Evolutionary conservation across 23 tunicate genomes (phyloP), one percentile per base, ranked within the genome.

Genomic region (Trididemnum miniatum): DNA sequence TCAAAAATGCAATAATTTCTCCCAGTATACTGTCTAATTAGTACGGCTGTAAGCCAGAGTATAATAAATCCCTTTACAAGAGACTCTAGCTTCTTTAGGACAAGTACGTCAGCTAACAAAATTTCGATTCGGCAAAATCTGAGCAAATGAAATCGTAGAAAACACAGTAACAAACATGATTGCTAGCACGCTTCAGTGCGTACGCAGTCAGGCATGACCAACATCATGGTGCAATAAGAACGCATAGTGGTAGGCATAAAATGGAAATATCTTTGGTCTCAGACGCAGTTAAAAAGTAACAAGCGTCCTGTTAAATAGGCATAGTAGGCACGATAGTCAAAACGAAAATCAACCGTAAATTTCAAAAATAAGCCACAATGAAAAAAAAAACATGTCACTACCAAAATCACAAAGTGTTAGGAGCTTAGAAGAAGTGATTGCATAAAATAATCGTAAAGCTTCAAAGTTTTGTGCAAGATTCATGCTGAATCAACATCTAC

Each of bases 401-500:
- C 54, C 54, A 44, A 44, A 44, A 44, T 7, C 54, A 7, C 9
- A 44, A n/a, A n/a, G n/a, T n/a, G n/a, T n/a, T n/a, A n/a, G n/a
- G n/a, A n/a, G n/a, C n/a, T n/a, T n/a, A n/a, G n/a, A n/a, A n/a
- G n/a, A 44, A 7, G 23, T 5, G 29, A 62, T 62, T 62, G 67
- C 67, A 62, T 62, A 62, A 62, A 62, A 12, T 20, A 12, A 26
- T 62, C n/a, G 67, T 3, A 22, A 20, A 24, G n/a, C 28, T 62
- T 62, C 5, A 3, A 18, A 62, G 54, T 44, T 44, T 44, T 44
- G 54, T 9, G 15, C 54, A 44, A 44, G 15, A 44, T 4, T 84
- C 57, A 85, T 1, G 89, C 35, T 4, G 89, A 85, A 38, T 85
- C 88, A 36, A 44, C 78, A 71, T 34, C 65, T 23, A 33, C 31